Conservation (phyloP, 2,888 invertebrate species). For the Darwinula stevensoni region DNA sequence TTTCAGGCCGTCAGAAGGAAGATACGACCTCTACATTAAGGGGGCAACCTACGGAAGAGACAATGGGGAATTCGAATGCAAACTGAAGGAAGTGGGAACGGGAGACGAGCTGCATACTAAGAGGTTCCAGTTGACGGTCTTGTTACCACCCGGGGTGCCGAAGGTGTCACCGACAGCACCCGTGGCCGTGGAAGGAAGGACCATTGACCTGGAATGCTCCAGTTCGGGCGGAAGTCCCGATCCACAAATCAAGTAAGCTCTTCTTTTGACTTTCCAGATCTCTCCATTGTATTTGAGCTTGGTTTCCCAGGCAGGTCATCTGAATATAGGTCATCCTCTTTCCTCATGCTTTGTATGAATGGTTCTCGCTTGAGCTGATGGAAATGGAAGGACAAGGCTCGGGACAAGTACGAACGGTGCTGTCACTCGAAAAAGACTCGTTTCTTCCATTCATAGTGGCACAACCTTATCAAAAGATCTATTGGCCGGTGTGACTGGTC, state of each 20-base stretch:
- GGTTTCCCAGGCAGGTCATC: no score
- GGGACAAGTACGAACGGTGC: no score
- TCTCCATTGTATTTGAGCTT: background rate
- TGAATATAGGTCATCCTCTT: no score
- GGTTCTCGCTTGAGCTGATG: no score
- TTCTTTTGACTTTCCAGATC: no score
- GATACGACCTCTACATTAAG: background rate
- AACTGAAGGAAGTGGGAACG: slow-evolving; percentile 1
- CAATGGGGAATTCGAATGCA: slow-evolving; percentile 1
- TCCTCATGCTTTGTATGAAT: no score
- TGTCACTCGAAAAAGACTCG: no score
- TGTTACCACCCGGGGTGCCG: slow-evolving; percentile 53
- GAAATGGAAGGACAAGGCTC: no score
- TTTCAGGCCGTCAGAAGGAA: slow-evolving; percentile 25
- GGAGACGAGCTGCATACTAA: background rate
- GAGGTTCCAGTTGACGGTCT: slow-evolving; percentile 47
- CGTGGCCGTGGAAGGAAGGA: slow-evolving; percentile 35
- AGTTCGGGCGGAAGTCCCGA: slow-evolving; percentile 69
- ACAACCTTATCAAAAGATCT: no score
- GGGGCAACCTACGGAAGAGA: background rate
- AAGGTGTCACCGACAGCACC: slow-evolving; percentile 41
- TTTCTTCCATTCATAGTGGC: no score
- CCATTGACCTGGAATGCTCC: slow-evolving; percentile 22
- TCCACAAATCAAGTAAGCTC: slow-evolving; percentile 39
- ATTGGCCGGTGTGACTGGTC: no score